Evolutionary conservation across 1,140 invertebrate genomes (phyloP).

Genomic region (Amyelois transitella): DNA sequence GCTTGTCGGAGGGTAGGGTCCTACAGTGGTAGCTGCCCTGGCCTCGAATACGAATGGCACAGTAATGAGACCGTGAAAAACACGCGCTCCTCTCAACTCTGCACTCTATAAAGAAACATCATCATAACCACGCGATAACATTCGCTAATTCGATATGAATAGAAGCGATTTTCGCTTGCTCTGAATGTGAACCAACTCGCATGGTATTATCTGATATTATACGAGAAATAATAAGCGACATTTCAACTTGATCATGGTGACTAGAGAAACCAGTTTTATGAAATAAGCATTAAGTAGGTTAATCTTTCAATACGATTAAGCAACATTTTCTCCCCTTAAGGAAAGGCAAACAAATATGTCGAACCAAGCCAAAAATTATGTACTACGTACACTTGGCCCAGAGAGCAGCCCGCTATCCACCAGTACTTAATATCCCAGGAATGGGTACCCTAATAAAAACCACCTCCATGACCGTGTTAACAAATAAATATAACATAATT

Average conservation of each 20-base stretch:
- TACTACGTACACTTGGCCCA: no score
- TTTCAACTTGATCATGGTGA: constrained; percentile 36
- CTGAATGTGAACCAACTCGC: not conserved
- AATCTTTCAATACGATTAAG: no score
- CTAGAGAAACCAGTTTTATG: constrained; percentile 29
- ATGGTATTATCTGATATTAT: constrained; percentile 62
- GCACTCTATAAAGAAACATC: constrained; percentile 25
- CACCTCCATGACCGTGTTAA: no score
- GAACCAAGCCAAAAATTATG: no score
- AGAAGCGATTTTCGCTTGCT: constrained; percentile 16
- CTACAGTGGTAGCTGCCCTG: constrained; percentile 30
- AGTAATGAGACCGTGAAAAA: constrained; percentile 63
- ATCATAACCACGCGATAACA: constrained; percentile 25
- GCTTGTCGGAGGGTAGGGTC: constrained; percentile 20
- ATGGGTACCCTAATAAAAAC: no score
- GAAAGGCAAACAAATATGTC: no score
- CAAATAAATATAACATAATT: no score
- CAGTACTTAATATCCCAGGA: no score
- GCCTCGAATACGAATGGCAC: constrained; percentile 58
- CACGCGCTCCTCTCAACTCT: constrained; percentile 50
- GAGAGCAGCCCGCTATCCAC: no score
- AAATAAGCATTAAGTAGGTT: no score
- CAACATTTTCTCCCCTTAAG: no score
- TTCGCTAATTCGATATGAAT: constrained; percentile 13
- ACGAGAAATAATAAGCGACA: constrained; percentile 54